Conservation (phyloP, 2,113 vertebrate species). For the Archocentrus centrarchus region DNA sequence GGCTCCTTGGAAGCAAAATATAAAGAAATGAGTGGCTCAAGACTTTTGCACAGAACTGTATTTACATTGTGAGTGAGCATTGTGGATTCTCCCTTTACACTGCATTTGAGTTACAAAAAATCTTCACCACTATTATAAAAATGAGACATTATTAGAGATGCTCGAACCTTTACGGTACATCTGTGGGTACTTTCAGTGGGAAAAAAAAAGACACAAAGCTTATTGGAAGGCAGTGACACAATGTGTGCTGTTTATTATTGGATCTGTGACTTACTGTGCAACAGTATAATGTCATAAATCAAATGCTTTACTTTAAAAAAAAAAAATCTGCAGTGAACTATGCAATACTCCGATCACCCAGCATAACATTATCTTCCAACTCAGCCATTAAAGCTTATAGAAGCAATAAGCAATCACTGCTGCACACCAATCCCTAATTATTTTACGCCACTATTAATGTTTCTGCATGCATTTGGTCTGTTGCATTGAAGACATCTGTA, state of each 20-base stretch:
- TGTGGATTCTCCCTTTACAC: neutral
- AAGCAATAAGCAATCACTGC: conserved; percentile 39
- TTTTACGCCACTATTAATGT: conserved; percentile 28
- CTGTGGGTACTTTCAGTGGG: neutral
- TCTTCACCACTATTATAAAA: neutral
- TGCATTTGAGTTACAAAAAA: neutral
- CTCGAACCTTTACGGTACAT: too few relatives aligned
- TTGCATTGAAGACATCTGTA: conserved; percentile 20
- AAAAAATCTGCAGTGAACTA: conserved; percentile 10
- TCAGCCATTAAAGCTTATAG: conserved; percentile 38
- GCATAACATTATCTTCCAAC: conserved; percentile 8
- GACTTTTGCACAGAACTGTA: too few relatives aligned
- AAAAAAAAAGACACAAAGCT: neutral
- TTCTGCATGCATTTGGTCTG: conserved; percentile 62
- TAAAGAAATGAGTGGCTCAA: too few relatives aligned
- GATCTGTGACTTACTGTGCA: conserved; percentile 61
- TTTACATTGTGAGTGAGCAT: too few relatives aligned
- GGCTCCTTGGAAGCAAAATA: neutral
- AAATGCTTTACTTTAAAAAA: conserved; percentile 47
- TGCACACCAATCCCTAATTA: conserved; percentile 19
- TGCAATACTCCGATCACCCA: conserved; percentile 8
- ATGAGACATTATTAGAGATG: neutral
- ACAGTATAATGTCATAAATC: conserved; percentile 59
- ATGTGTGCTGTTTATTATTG: conserved; percentile 71
- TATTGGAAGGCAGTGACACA: conserved; percentile 66